Evolutionary conservation across 2,888 invertebrate species (phyloP).

Genomic region (Bibio marci): DNA sequence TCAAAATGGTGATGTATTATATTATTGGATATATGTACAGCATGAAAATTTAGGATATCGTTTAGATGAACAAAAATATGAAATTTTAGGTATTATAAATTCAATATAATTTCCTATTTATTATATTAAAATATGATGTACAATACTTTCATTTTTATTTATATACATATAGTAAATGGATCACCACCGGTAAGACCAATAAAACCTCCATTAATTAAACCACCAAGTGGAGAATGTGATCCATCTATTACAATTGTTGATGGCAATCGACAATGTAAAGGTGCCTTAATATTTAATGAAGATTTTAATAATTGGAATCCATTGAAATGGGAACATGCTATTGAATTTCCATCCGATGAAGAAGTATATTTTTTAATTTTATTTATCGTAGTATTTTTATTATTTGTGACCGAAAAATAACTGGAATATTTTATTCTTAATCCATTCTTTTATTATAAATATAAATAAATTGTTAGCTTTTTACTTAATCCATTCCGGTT

Average conservation of each 20-base stretch:
- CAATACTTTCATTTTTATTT: too few species aligned
- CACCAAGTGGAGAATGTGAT: conserved; percentile 16
- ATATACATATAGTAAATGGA: background rate
- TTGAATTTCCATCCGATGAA: conserved; percentile 33
- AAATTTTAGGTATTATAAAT: conserved; percentile 32
- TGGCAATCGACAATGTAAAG: background rate
- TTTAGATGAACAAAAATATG: conserved; percentile 40
- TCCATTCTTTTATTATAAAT: too few species aligned
- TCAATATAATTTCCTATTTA: too few species aligned
- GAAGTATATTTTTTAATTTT: conserved; percentile 20
- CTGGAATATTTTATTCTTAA: too few species aligned
- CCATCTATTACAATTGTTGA: conserved; percentile 4
- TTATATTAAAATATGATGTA: too few species aligned
- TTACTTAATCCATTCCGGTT: too few species aligned
- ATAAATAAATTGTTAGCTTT: too few species aligned
- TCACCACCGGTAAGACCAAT: background rate
- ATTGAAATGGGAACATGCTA: conserved; percentile 26
- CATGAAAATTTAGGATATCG: conserved; percentile 51
- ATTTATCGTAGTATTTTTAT: background rate
- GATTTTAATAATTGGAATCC: background rate
- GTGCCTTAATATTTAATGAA: conserved; percentile 4
- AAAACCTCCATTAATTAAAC: background rate
- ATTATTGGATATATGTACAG: conserved; percentile 61
- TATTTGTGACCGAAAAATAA: too few species aligned
- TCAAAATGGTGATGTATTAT: conserved; percentile 41